phyloP scores from a whole-genome alignment of 2,113 vertebrate species.

The Galemys pyrenaicus region DNA sequence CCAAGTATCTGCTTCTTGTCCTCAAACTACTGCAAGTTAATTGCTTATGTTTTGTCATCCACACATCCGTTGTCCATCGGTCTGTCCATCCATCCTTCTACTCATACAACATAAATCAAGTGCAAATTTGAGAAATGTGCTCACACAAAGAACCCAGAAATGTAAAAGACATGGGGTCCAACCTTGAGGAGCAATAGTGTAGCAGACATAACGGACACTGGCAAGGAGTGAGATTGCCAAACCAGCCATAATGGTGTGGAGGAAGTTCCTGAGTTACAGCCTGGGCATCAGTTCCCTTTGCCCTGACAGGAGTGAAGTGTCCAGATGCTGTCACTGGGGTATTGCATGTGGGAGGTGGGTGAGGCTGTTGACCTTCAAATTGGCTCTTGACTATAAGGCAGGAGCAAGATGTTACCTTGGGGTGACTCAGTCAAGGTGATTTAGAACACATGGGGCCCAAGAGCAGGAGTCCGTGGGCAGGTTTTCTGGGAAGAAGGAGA shows the following conservation, averaged over 20 bases:
- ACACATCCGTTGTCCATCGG: neutral
- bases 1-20: neutral
- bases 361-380: neutral
- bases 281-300: neutral
- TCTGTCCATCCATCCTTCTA: no score
- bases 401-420: neutral
- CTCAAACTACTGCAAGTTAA: neutral
- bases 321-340: neutral
- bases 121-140: neutral
- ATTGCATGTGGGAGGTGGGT: neutral
- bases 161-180: neutral
- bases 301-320: neutral
- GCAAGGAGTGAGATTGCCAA: neutral
- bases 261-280: neutral
- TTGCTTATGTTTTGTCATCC: neutral
- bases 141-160: neutral
- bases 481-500: neutral
- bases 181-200: neutral
- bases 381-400: no score
- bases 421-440: neutral
- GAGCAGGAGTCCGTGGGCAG: neutral
- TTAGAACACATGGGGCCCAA: neutral
- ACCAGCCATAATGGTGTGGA: neutral
- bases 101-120: neutral
- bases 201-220: neutral